Evolutionary conservation across 2,113 vertebrate genomes (phyloP), one percentile per base, ranked within the genome.

Genomic region (Apus apus): DNA sequence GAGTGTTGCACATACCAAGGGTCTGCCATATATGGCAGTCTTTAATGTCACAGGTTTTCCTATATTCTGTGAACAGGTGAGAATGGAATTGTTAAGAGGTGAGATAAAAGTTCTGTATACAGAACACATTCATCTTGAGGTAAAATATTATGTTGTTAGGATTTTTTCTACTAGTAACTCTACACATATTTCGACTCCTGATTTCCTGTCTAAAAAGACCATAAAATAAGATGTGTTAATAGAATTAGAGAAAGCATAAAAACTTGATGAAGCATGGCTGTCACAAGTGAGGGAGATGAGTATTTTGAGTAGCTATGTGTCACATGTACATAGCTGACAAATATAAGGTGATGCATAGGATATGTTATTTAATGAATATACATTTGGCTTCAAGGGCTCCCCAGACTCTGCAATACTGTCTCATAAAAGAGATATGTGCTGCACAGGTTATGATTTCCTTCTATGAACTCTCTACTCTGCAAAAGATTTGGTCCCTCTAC

Each of bases 81-180:
- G 84, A 97, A 97, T 94, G 61, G 66, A 96, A 94, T 93, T 87
- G 54, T 66, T 91, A 84, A 80, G 58, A 95, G n/a, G 82, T 97
- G 92, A 75, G 84, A 65, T 36, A 96, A 94, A n/a, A 85, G 50
- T 68, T 90, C 46, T 29, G 6, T 90, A 58, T 29, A 71, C 71
- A 6, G 40, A 68, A 85, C 43, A 67, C 36, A 45, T 82, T 75
- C 23, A 48, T 91, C 85, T 74, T 93, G 65, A 75, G 82, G 46
- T 61, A 38, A 13, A 64, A 30, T 11, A 53, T 32, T 11, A 53
- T 32, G n/a, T 61, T 73, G 18, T 58, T 70, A 45, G 19, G 5
- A 2, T 18, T 88, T 75, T 75, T 83, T 75, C 45, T 82, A 19
- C 29, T 56, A 65, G 46, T 36, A 90, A 40, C 25, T 76, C 30